Evolutionary conservation across 1,140 invertebrate genomes (phyloP), one percentile per base, ranked within the genome.

Genomic region (Brachionus rotundiformis): DNA sequence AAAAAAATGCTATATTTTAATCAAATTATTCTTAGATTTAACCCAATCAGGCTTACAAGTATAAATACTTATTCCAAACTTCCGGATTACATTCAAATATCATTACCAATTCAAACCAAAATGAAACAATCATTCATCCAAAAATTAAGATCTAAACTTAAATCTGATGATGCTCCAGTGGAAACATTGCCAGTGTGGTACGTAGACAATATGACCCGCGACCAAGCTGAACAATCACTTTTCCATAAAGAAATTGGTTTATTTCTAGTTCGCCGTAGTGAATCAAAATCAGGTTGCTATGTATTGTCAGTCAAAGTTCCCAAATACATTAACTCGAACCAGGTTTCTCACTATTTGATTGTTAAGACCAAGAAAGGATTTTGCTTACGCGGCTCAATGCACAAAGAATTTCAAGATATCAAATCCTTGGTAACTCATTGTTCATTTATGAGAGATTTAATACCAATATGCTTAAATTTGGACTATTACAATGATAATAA

Each of bases 221-320:
- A 59, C 3, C 31, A 79, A 63, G 44, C 76, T 1, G 44, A 79
- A 59, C 7, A 79, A 19, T 3, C 59, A 10, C 16, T 79, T 10
- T 8, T 31, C 1, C 4, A 27, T 0, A 29, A 79, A 33, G 23
- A 79, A 63, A 59, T 59, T 41, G 76, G 76, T 1, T 33, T 63
- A 25, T 79, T 79, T 41, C 8, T 79, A 4, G 27, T 79, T 23
- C 76, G 76, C 7, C 27, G 29, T 25, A 79, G 76, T 41, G 76
- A 79, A 27, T 36, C 76, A 19, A 41, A 59, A 16, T 4, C 47
- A 8, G 59, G 27, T 6, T 54, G 76, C 13, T 79, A 39, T 59
- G 76, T 79, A 2, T 29, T 79, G 0, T 59, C 76, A 29, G 76
- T 79, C 16, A 79, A 79, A 59, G 76, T 79, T 16, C 76, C 76